These are phyloP conservation scores for Galerucella pusilla DNA, from an alignment of 2,888 invertebrate genomes.

Conservation along the genomic window DNA sequence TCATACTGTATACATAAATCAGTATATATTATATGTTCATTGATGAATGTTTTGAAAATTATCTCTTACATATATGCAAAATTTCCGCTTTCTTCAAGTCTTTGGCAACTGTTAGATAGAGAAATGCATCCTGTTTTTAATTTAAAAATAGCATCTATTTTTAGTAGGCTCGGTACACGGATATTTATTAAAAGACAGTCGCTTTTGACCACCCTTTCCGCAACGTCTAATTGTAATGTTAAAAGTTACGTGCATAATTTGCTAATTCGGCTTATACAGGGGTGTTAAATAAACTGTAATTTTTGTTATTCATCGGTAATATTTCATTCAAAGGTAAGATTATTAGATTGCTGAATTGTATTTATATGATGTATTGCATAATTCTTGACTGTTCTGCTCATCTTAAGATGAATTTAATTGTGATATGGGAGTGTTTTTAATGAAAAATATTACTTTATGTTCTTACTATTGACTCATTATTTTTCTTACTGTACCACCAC, in stretches of 20 bases:
- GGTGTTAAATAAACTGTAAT: neutral
- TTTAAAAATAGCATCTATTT: constrained; percentile 50
- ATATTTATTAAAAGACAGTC: constrained; percentile 35
- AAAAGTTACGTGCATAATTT: constrained; percentile 4
- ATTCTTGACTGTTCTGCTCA: neutral
- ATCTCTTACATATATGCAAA: neutral
- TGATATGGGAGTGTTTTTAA: too few relatives aligned
- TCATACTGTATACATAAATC: neutral
- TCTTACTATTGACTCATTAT: too few relatives aligned
- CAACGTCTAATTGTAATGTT: neutral
- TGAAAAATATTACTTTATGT: too few relatives aligned
- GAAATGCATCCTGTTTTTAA: constrained; percentile 61
- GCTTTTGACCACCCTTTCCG: neutral
- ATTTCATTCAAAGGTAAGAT: neutral
- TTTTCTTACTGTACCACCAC: too few relatives aligned
- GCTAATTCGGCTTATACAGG: neutral
- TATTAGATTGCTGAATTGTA: neutral
- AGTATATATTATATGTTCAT: too few relatives aligned
- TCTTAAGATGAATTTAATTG: too few relatives aligned
- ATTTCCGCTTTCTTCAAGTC: constrained; percentile 12
- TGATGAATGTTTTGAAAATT: neutral
- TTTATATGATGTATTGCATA: constrained; percentile 1
- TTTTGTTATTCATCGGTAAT: neutral
- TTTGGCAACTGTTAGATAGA: constrained; percentile 46
- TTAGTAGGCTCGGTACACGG: constrained; percentile 51